Evolutionary conservation across 92 coral and sea anemone species (phyloP), one percentile per base, ranked within the genome.

Genomic region (Zoanthus sansibaricus): DNA sequence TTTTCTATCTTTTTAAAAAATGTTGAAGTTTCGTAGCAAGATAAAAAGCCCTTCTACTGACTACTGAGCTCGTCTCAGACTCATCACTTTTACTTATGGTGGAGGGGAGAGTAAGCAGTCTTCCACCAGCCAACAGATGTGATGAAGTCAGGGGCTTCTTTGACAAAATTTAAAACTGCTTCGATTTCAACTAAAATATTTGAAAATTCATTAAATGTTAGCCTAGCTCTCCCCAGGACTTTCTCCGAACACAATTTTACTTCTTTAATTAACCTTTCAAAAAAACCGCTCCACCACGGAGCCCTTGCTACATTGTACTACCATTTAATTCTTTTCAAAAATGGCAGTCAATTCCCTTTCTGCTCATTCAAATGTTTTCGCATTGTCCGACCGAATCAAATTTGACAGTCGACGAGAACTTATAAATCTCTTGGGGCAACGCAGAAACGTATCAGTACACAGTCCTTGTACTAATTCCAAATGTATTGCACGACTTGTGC

Each of bases 91-190:
- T 66, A 76, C 20, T 76, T 42, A 37, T 71, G 1, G 1, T 73
- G 9, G 56, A 33, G 7, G 71, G 79, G 33, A 78, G 46, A 1
- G 84, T 75, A 12, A 87, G 75, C 1, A 87, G 64, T 15, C 90
- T 44, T 52, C 21, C 17, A 1, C 90, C 90, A 12, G 21, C 12
- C 9, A 80, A 12, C 70, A 87, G 37, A 82, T 87, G 90, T 18
- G 90, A 80, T 16, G 87, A 87, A 1, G 90, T 87, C 16, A 87
- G 87, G 0, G 90, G 90, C 67, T 79, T 87, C 4, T 80, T 82
- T 83, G 77, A 25, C 25, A 33, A 74, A 71, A 30, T 88, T 88
- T 25, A 88, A 64, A 82, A 66, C 72, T 16, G 31, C 91, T 64
- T 88, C 91, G 3, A 88, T 46, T 20, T 88, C 91, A 55, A 66